Conservation (phyloP, 35 echinoderm and acorn worm species). For the Holothuria glaberrima region DNA sequence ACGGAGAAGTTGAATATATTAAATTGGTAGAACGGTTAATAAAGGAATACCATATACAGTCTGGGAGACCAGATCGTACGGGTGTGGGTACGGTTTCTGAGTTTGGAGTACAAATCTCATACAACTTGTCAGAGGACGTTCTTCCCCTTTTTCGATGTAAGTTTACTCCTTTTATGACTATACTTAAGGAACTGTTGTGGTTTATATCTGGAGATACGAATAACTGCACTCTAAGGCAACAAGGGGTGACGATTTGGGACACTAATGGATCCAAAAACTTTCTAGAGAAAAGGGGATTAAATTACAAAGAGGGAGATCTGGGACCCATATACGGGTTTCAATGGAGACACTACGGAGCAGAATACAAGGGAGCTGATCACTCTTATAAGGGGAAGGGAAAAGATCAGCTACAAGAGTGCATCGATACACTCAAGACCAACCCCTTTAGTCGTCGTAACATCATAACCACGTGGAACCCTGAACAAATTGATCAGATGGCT, state of each 20-base stretch:
- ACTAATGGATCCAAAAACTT: background rate
- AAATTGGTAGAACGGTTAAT: background rate
- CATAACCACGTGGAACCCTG: background rate
- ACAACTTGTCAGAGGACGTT: background rate
- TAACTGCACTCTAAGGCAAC: background rate
- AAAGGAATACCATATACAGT: no score
- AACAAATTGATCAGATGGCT: background rate
- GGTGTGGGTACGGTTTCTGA: background rate
- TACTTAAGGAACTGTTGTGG: background rate
- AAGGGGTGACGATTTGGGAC: background rate
- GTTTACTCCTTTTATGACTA: background rate
- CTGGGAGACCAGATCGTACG: background rate
- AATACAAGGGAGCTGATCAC: background rate
- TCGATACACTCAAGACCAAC: background rate
- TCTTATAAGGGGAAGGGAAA: background rate
- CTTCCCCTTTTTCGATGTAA: background rate
- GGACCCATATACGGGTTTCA: constrained; percentile 7
- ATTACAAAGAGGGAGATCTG: background rate
- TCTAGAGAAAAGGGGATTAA: background rate
- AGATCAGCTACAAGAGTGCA: background rate
- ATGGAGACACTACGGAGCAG: constrained; percentile 1
- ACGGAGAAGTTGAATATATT: background rate
- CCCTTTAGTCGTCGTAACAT: background rate
- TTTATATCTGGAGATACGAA: background rate
- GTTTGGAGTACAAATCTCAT: background rate